These are phyloP conservation scores for Aphaenogaster rudis DNA, from an alignment of 1,140 invertebrate genomes.

Conservation along the genomic window DNA sequence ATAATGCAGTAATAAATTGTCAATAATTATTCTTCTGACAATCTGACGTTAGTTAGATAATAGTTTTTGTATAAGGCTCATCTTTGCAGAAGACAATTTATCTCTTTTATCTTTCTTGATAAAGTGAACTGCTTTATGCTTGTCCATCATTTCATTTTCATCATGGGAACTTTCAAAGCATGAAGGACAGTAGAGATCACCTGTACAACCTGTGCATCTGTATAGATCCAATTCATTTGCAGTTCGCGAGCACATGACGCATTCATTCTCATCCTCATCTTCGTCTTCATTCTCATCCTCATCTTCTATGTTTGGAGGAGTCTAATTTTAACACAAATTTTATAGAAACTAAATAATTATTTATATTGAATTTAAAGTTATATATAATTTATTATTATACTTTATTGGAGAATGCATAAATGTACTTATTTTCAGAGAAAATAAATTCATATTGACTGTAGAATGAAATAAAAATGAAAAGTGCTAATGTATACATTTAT, in stretches of 20 bases:
- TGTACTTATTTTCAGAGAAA: not conserved
- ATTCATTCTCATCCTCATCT: conserved; percentile 60
- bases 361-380: conserved; percentile 11
- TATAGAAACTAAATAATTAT: conserved; percentile 10
- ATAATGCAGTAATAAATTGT: not conserved
- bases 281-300: not conserved
- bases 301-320: conserved; percentile 9
- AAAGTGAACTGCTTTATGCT: conserved; percentile 73
- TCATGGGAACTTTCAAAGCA: conserved; percentile 83
- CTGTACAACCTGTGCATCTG: conserved; percentile 78
- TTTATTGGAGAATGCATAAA: not conserved
- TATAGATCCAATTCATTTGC: conserved; percentile 66
- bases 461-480: not conserved
- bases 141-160: conserved; percentile 79
- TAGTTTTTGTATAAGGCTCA: conserved; percentile 23
- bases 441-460: not conserved
- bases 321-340: not conserved
- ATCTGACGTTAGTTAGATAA: not conserved
- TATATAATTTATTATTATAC: not conserved
- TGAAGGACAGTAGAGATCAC: conserved; percentile 80
- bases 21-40: not conserved
- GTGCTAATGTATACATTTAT: not conserved
- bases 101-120: not conserved
- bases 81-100: conserved; percentile 17
- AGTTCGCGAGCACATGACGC: conserved; percentile 80